Evolutionary conservation across 2,888 invertebrate species (phyloP).

Genomic region (Dasysyrphus tricinctus): DNA sequence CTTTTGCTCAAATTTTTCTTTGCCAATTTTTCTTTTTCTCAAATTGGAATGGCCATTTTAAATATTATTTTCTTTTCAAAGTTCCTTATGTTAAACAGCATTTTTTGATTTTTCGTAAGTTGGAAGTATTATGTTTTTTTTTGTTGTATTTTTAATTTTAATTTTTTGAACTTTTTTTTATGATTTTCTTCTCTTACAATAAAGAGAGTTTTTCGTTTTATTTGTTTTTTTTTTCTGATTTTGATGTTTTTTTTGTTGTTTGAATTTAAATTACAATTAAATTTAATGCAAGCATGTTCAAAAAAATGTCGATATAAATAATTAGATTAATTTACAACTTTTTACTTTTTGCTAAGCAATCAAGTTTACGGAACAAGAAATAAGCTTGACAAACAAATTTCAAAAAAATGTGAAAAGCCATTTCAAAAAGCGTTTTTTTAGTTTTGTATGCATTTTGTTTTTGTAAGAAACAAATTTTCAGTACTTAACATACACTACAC

Average conservation of each 20-base stretch:
- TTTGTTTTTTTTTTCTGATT: slow-evolving; percentile 27
- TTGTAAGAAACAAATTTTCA: slow-evolving; percentile 9
- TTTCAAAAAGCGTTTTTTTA: not conserved
- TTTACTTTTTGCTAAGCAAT: slow-evolving; percentile 12
- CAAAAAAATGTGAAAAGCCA: not conserved
- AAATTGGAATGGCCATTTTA: slow-evolving; percentile 30
- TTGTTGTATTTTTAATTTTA: slow-evolving; percentile 20
- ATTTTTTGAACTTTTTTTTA: slow-evolving; percentile 62
- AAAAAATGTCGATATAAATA: slow-evolving; percentile 20
- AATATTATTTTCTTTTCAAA: not conserved
- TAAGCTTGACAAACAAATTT: slow-evolving; percentile 9
- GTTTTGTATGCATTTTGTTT: not conserved
- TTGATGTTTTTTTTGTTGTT: slow-evolving; percentile 41
- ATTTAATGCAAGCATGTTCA: slow-evolving; percentile 55
- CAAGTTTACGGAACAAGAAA: slow-evolving; percentile 6
- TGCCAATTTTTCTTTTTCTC: slow-evolving; percentile 15
- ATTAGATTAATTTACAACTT: not conserved
- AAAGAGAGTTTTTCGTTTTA: slow-evolving; percentile 20
- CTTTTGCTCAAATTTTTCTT: slow-evolving; percentile 37
- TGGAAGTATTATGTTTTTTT: slow-evolving; percentile 61
- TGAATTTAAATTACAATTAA: slow-evolving; percentile 61
- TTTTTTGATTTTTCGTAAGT: slow-evolving; percentile 62
- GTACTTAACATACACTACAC: slow-evolving; percentile 28
- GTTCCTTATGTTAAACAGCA: slow-evolving; percentile 66
- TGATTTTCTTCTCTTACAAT: slow-evolving; percentile 5